Conservation (phyloP, 2,888 invertebrate species). For the Uloborus plumipes region DNA sequence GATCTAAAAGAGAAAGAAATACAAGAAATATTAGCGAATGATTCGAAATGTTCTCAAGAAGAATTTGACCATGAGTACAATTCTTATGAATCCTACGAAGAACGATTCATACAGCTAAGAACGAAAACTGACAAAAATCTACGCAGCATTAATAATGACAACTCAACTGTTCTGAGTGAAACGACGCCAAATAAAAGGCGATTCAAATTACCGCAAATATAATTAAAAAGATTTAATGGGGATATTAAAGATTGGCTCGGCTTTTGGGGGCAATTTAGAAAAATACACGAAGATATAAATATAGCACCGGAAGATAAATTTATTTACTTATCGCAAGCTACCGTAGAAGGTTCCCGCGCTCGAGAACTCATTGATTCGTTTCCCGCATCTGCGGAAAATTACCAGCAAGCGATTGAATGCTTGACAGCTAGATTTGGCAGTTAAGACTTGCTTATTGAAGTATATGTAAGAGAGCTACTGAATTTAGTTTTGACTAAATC, state of each 20-base stretch:
- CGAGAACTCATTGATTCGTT: constrained; percentile 65
- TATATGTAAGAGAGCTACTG: constrained; percentile 68
- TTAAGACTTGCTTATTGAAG: constrained; percentile 67
- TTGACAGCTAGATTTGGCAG: constrained; percentile 61
- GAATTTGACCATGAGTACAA: not conserved
- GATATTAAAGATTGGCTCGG: constrained; percentile 24
- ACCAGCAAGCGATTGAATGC: constrained; percentile 66
- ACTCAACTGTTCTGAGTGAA: too few relatives aligned
- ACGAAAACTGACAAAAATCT: not conserved
- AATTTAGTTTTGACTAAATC: constrained; percentile 65
- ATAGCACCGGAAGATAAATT: constrained; percentile 53
- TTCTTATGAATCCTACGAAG: not conserved
- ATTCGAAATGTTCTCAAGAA: not conserved
- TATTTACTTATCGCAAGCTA: constrained; percentile 66
- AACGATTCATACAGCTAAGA: not conserved
- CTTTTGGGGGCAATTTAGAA: constrained; percentile 67
- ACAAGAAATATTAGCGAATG: not conserved
- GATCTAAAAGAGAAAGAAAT: not conserved
- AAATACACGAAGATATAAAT: constrained; percentile 67
- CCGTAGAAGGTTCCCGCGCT: constrained; percentile 65
- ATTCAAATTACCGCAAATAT: constrained; percentile 65
- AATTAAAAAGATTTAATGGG: constrained; percentile 67
- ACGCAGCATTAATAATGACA: too few relatives aligned
- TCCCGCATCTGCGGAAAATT: constrained; percentile 66
- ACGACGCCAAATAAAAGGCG: not conserved